phyloP scores from a whole-genome alignment of 2,888 invertebrate genomes.

The Schizaphis graminum region DNA sequence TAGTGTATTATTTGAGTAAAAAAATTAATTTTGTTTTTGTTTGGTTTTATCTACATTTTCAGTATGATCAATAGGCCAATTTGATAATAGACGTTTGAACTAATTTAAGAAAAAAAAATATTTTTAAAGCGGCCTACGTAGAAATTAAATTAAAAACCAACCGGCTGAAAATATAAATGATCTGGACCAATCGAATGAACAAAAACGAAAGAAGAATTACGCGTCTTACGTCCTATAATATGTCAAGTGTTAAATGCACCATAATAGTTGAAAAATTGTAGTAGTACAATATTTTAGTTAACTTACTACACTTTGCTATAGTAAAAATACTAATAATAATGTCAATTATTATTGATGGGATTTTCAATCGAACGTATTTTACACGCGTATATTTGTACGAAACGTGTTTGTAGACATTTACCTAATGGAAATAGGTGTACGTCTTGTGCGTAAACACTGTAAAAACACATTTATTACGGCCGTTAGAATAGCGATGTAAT shows the following conservation, averaged over 20 bases:
- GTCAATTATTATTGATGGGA: background rate
- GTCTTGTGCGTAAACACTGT: background rate
- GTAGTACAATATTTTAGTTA: background rate
- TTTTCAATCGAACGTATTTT: background rate
- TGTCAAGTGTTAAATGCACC: background rate
- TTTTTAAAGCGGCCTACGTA: background rate
- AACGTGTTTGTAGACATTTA: background rate
- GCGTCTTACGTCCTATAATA: background rate
- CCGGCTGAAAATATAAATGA: background rate
- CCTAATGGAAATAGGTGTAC: background rate
- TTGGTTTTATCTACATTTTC: background rate
- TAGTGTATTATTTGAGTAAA: background rate
- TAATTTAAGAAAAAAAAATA: background rate
- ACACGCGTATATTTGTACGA: background rate
- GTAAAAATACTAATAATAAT: background rate
- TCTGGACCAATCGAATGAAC: background rate
- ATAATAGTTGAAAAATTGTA: background rate
- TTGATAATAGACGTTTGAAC: background rate
- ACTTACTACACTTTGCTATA: background rate
- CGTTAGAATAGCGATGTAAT: background rate
- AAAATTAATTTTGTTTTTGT: background rate
- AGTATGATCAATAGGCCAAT: background rate
- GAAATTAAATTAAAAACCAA: background rate
- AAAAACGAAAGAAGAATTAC: background rate
- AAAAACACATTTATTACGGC: background rate